Percentiles rank a stretch among this genome's conserved stretches.
Conservation (phyloP, 92 coral and sea anemone species). For the Isaurus tuberculatus region DNA sequence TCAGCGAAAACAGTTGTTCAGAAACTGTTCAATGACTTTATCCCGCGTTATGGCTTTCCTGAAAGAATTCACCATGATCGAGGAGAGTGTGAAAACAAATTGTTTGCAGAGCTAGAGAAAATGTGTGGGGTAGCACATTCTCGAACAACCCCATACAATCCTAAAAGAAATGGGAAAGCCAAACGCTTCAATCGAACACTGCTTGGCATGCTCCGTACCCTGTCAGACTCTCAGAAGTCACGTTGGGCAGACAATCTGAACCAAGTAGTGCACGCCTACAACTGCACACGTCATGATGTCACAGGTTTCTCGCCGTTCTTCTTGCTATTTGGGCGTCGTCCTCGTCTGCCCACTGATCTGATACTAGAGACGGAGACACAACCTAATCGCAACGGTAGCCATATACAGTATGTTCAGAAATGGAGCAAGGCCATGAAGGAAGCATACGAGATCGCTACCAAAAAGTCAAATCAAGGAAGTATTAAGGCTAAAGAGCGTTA, state of each 20-base stretch:
- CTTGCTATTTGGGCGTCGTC: not conserved
- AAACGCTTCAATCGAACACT: constrained; percentile 4
- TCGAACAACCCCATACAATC: not conserved
- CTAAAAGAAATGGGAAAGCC: not conserved
- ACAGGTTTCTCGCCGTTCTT: constrained; percentile 5
- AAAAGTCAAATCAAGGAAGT: constrained; percentile 48
- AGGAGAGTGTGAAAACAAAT: not conserved
- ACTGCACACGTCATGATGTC: not conserved
- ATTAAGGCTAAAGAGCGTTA: constrained; percentile 41
- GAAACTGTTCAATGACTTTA: not conserved
- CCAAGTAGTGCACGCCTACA: constrained; percentile 9
- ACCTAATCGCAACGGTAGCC: constrained; percentile 14
- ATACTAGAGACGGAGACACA: constrained; percentile 45
- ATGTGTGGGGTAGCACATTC: not conserved
- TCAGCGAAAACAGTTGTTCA: not conserved
- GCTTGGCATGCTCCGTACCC: not conserved
- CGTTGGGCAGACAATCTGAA: not conserved
- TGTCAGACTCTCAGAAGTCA: not conserved
- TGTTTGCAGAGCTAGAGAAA: not conserved
- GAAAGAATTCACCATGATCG: not conserved
- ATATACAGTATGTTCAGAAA: constrained; percentile 54
- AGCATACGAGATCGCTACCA: constrained; percentile 55
- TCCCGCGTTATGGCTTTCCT: not conserved
- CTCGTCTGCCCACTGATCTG: constrained; percentile 34
- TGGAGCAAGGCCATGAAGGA: constrained; percentile 60